phyloP scores from a whole-genome alignment of 2,888 invertebrate species.

The Diadegma fenestrale region DNA sequence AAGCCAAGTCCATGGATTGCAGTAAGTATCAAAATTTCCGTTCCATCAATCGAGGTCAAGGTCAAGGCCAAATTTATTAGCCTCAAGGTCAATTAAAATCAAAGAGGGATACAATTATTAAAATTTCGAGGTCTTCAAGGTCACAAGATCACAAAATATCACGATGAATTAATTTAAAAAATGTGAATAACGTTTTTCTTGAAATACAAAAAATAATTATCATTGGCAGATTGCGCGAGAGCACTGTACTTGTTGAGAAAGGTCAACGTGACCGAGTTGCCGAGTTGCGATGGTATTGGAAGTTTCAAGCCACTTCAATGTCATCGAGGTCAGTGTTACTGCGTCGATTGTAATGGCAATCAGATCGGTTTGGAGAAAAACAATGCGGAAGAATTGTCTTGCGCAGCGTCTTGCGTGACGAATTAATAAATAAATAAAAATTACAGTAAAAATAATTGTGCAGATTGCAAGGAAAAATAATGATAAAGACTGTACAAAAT shows the following conservation, averaged over 20 bases:
- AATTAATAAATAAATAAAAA: constrained; percentile 6
- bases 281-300: constrained; percentile 88
- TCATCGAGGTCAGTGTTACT: constrained; percentile 87
- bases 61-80: not conserved
- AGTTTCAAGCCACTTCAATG: constrained; percentile 88
- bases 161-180: not conserved
- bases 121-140: not conserved
- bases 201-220: constrained; percentile 67
- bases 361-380: constrained; percentile 85
- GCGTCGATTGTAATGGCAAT: constrained; percentile 88
- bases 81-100: not conserved
- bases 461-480: not conserved
- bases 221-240: constrained; percentile 88
- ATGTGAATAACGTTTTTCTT: not conserved
- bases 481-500: constrained; percentile 2
- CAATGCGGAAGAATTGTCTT: constrained; percentile 64
- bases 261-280: constrained; percentile 84
- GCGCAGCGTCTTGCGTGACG: constrained; percentile 35
- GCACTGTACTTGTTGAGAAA: constrained; percentile 85
- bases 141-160: not conserved
- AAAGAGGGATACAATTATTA: not conserved
- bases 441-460: not conserved
- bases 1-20: constrained; percentile 87
- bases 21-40: constrained; percentile 85
- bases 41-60: not conserved